Conservation (phyloP, 2,888 invertebrate genomes). For the Troglohyphantes excavatus region DNA sequence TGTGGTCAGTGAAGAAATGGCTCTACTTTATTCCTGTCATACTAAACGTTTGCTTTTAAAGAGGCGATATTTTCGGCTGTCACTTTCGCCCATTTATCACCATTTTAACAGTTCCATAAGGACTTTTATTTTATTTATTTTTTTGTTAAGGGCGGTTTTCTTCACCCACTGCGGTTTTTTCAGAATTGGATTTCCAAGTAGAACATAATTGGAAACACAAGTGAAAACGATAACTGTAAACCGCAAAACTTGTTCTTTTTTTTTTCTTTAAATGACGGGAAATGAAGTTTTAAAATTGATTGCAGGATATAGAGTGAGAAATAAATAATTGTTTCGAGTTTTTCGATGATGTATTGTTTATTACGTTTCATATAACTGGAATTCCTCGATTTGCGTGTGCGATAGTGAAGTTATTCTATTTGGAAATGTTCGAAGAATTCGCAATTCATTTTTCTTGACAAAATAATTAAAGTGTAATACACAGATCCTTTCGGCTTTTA, state of each 20-base stretch:
- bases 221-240: slow-evolving; percentile 37
- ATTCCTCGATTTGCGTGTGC: neutral
- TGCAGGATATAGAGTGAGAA: neutral
- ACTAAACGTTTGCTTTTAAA: slow-evolving; percentile 60
- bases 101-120: slow-evolving; percentile 20
- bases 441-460: neutral
- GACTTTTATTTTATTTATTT: neutral
- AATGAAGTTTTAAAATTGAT: slow-evolving; percentile 35
- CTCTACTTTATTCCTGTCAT: slow-evolving; percentile 15
- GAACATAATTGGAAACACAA: slow-evolving; percentile 46
- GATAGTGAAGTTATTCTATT: neutral
- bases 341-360: neutral
- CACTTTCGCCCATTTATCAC: slow-evolving; percentile 59
- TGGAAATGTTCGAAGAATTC: neutral
- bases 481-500: too few relatives aligned
- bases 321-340: neutral
- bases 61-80: slow-evolving; percentile 51
- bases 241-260: too few relatives aligned
- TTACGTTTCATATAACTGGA: neutral
- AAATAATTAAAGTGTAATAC: neutral
- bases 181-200: slow-evolving; percentile 27
- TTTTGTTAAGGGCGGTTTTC: neutral
- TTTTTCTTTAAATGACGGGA: slow-evolving; percentile 21
- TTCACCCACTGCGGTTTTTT: neutral
- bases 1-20: slow-evolving; percentile 38